phyloP scores from a whole-genome alignment of 2,888 invertebrate genomes.

The Chymomyza fuscimana region DNA sequence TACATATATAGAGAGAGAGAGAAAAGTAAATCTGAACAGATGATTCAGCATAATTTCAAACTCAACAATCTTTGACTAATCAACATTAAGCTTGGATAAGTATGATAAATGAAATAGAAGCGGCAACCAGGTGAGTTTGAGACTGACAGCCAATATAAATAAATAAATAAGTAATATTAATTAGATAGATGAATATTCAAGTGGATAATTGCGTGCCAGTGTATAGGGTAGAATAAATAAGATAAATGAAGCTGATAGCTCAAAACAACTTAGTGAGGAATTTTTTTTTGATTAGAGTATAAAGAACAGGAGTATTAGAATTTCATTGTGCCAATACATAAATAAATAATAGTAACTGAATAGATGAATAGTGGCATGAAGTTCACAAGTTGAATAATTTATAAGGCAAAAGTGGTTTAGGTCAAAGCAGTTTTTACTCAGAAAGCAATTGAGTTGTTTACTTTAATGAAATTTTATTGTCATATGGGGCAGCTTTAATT shows the following conservation, averaged over 20 bases:
- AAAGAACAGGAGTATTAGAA: too few species aligned
- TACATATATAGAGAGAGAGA: neutral
- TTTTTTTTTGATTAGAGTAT: neutral
- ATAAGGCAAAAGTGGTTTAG: too few species aligned
- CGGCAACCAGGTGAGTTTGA: neutral
- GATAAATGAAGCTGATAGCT: neutral
- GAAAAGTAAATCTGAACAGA: neutral
- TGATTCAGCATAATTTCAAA: neutral
- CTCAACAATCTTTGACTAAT: neutral
- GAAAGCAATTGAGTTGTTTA: too few species aligned
- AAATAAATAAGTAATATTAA: neutral
- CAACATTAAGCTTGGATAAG: neutral
- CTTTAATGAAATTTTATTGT: too few species aligned
- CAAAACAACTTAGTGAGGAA: neutral
- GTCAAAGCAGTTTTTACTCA: too few species aligned
- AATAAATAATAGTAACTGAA: neutral
- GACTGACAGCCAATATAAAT: neutral
- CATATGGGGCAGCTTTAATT: too few species aligned
- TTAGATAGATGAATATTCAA: neutral
- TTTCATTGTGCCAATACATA: neutral
- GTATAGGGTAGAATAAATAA: neutral
- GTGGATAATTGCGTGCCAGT: neutral
- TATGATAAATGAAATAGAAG: slow-evolving; percentile 2
- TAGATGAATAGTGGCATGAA: neutral
- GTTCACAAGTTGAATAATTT: too few species aligned